Base-by-base conservation (phyloP, 2,113 vertebrate genomes). In the Meles meles region DNA sequence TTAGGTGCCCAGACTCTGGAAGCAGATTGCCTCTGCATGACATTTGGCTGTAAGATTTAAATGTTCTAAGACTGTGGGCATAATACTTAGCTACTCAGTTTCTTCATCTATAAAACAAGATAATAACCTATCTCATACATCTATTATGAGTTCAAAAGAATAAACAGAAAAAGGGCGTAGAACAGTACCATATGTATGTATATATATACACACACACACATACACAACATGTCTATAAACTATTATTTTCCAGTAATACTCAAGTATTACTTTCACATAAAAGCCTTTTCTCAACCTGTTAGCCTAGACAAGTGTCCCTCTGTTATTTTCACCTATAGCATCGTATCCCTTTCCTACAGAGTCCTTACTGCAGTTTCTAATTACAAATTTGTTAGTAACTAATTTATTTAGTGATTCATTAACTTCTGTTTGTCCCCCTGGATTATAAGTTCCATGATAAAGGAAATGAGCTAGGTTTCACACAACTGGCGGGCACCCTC, bases 181-280 rank as follows among this genome's bases (percentile, higher is more conserved):
- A 93, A 93, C 5, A 84, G 42, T 49, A 55, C 23, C n/a, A 9
- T 69, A 69, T 29, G 42, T 14, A 42, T 42, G 37, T 23, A 39
- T 37, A 8, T 12, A 39, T 20, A 71, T 4, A 44, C 10, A 74
- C 6, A 74, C 5, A 74, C 20, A 29, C 3, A 74, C 5, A 74
- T 52, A 52, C 15, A 52, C 49, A 52, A 52, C 20, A 47, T 5
- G 34, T 69, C 18, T n/a, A 37, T 20, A 69, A 37, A 69, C 67
- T 63, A 57, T 31, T 79, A 85, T 80, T 96, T 96, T 90, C 80
- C n/a, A 84, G 34, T 89, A 84, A 89, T 61, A 23, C 20, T 89
- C 44, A 83, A 59, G 55, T 44, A 90, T 77, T 34, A 47, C 6
- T 86, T 94, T 80, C 61, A 76, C 42, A n/a, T 37, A 25, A 57